Conservation (phyloP, 2,888 invertebrate species). For the Sinhomidia bicolor region DNA sequence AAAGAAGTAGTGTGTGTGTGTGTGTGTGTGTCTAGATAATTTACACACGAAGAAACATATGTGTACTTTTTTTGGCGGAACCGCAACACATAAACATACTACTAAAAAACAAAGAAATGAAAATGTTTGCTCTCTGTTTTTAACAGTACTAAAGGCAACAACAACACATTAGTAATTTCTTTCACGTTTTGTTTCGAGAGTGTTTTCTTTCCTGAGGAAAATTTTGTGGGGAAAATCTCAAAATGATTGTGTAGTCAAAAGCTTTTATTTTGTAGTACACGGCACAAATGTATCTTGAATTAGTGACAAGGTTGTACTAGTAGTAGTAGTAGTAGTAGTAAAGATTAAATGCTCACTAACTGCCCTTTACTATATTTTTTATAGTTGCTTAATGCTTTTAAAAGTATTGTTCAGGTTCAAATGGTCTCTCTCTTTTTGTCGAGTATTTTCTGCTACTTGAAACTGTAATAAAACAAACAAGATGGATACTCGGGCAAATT, state of each 20-base stretch:
- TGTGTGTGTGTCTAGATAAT: constrained; percentile 45
- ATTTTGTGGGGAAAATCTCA: constrained; percentile 36
- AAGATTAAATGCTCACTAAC: constrained; percentile 37
- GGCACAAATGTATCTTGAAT: not conserved
- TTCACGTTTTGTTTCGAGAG: constrained; percentile 33
- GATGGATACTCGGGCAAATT: not conserved
- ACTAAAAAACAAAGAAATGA: not conserved
- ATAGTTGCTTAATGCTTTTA: constrained; percentile 34
- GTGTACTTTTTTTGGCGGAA: constrained; percentile 28
- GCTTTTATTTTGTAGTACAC: not conserved
- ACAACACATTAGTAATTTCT: constrained; percentile 17
- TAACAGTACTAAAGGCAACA: too few species aligned
- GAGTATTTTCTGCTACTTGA: constrained; percentile 25
- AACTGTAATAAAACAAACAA: not conserved
- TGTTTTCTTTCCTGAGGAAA: not conserved
- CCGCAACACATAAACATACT: constrained; percentile 25
- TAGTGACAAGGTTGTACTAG: too few species aligned
- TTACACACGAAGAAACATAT: constrained; percentile 23
- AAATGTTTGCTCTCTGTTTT: constrained; percentile 32
- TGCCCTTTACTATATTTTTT: too few species aligned
- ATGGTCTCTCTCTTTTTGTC: constrained; percentile 31
- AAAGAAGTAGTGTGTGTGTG: too few species aligned
- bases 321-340: not conserved
- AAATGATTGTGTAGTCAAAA: constrained; percentile 27
- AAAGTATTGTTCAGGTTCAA: constrained; percentile 46